These are phyloP conservation scores for Malthinus flaveolus DNA, from an alignment of 2,888 invertebrate genomes.

Conservation along the genomic window DNA sequence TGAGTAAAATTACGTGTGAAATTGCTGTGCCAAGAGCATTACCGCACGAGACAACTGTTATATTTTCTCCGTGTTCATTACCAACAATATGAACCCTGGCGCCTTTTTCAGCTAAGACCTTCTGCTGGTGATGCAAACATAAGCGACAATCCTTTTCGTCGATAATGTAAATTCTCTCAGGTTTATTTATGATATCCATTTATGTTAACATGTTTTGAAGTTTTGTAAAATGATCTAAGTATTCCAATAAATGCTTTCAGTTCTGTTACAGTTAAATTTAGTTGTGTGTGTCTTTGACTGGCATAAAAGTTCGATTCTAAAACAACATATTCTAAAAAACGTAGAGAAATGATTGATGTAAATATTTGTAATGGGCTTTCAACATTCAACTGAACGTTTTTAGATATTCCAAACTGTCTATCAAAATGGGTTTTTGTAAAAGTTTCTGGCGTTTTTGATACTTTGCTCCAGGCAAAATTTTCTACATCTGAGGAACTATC, in stretches of 20 bases:
- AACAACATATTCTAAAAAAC: constrained; percentile 2
- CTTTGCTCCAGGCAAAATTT: background rate
- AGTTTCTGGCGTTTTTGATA: background rate
- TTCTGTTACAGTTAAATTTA: no score
- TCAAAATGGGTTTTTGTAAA: background rate
- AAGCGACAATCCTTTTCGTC: constrained; percentile 37
- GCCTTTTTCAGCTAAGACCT: constrained; percentile 33
- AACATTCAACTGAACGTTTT: background rate
- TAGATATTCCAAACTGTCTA: background rate
- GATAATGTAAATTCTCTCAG: constrained; percentile 37
- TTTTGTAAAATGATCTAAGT: no score
- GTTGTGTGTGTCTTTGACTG: background rate
- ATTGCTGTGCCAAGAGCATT: no score
- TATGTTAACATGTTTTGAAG: no score
- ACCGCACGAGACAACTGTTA: constrained; percentile 37
- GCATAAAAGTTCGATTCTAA: constrained; percentile 4
- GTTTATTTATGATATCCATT: no score
- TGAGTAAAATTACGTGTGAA: no score
- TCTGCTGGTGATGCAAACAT: constrained; percentile 34
- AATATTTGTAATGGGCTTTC: background rate
- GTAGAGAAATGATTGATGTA: background rate
- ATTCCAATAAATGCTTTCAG: no score
- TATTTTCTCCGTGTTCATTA: constrained; percentile 40
- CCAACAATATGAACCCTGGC: constrained; percentile 37
- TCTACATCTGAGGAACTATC: background rate